Evolutionary conservation across 2,113 vertebrate genomes (phyloP), one percentile per base, ranked within the genome.

Genomic region (Donacobius atricapilla): DNA sequence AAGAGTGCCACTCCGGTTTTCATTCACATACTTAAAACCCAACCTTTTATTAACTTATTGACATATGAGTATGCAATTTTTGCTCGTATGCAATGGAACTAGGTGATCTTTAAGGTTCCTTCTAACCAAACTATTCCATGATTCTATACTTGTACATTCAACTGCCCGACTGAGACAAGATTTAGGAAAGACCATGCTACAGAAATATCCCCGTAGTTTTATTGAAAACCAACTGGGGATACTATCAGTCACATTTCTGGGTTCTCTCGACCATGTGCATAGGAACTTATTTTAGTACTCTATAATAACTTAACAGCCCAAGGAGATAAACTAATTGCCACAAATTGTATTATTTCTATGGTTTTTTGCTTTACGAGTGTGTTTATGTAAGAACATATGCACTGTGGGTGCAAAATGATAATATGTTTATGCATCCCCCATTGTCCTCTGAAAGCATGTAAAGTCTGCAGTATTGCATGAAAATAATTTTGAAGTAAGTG

Each of bases 201-300:
- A 42, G 21, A 28, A 68, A 30, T 35, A 83, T 56, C 18, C 21
- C 37, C 35, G 3, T 3, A 65, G 33, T 45, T 69, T 33, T 70
- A 61, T 0, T 28, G 17, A 9, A 50, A 54, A 82, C 2, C 15
- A 31, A 0, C 3, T 57, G 22, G n/a, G 11, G 15, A 65, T 45
- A 70, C 31, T 37, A 40, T 23, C 35, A 47, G 28, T 21, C 48
- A 28, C 4, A 7, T 44, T 61, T 87, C 68, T 70, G n/a, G 6
- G 15, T 15, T 87, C 22, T 61, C 65, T 91, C 56, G 89, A 33
- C 15, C 44, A 83, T 10, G 16, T 31, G 37, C 21, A 47, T 6
- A 61, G 16, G 44, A 91, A 58, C 7, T 47, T 69, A 45, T 45
- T 61, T 60, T 66, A 70, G 63, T 37, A 69, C 6, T 22, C 33